Percentiles rank a stretch among this genome's conserved stretches.
Conservation (phyloP, 2,797 vertebrate genomes). For the Mergus octosetaceus region DNA sequence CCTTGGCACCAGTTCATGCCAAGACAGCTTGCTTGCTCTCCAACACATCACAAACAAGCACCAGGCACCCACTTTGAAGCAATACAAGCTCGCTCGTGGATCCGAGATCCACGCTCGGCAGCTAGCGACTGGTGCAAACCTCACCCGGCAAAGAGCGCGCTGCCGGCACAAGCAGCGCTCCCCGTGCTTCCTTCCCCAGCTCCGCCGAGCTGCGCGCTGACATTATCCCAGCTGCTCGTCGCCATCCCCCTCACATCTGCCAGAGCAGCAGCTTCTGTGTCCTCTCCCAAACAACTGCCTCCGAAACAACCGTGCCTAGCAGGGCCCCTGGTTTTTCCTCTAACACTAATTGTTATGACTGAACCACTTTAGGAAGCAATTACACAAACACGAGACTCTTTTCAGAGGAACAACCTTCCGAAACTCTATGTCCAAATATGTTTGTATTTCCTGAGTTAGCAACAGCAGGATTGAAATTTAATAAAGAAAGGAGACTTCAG, state of each 20-base stretch:
- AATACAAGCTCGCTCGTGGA: slow-evolving; percentile 33
- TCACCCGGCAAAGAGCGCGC: background rate
- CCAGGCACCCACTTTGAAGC: slow-evolving; percentile 28
- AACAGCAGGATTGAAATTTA: background rate
- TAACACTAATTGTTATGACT: background rate
- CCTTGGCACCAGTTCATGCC: slow-evolving; percentile 45
- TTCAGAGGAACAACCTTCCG: background rate
- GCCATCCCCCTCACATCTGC: slow-evolving; percentile 40
- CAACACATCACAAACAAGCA: slow-evolving; percentile 43
- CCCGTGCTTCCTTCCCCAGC: slow-evolving; percentile 21
- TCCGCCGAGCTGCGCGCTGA: rapidly evolving
- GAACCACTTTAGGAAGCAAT: background rate
- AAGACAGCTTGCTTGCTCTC: slow-evolving; percentile 36
- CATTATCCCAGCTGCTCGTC: slow-evolving; percentile 32
- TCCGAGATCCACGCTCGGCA: slow-evolving; percentile 31
- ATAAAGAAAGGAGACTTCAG: background rate
- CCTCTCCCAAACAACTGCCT: background rate
- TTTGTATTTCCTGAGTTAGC: background rate
- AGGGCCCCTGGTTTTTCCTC: background rate
- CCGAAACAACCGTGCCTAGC: background rate
- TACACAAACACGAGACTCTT: background rate
- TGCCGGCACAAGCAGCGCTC: background rate
- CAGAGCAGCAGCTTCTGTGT: background rate
- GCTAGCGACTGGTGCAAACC: slow-evolving; percentile 6
- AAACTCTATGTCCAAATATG: background rate